Evolutionary conservation across 2,888 invertebrate genomes (phyloP).

Genomic region (Polydrusus tereticollis): DNA sequence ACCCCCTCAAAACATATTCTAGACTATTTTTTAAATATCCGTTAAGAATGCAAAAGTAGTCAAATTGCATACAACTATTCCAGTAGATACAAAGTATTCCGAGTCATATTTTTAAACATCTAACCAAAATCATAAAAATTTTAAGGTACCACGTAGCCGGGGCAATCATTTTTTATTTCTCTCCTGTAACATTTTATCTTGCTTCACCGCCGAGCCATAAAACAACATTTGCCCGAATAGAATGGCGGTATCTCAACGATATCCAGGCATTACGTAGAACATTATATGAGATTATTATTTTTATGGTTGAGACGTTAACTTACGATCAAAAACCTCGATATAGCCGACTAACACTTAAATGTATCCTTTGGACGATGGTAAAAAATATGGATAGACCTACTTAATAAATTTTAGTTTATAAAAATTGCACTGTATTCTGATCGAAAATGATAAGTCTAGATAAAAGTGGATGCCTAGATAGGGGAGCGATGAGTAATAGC

Average conservation of each 20-base stretch:
- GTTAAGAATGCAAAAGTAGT: too few relatives aligned
- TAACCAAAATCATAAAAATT: neutral
- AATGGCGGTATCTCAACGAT: slow-evolving; percentile 20
- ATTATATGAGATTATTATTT: slow-evolving; percentile 30
- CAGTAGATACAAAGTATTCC: neutral
- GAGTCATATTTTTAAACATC: neutral
- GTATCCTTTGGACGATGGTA: too few relatives aligned
- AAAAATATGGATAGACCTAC: too few relatives aligned
- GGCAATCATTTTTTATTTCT: slow-evolving; percentile 5
- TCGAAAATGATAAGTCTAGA: too few relatives aligned
- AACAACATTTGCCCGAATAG: slow-evolving; percentile 24
- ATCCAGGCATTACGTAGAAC: slow-evolving; percentile 21
- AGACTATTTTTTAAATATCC: too few relatives aligned
- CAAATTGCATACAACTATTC: too few relatives aligned
- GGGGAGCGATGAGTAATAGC: too few relatives aligned
- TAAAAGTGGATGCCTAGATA: too few relatives aligned
- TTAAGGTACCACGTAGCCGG: neutral
- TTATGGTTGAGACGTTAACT: slow-evolving; percentile 17
- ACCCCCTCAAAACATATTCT: too few relatives aligned
- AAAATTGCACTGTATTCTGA: too few relatives aligned
- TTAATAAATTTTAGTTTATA: too few relatives aligned
- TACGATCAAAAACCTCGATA: slow-evolving; percentile 13
- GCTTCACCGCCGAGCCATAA: slow-evolving; percentile 14
- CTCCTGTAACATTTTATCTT: slow-evolving; percentile 5
- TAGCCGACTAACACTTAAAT: neutral